Conservation (phyloP, 64 coral and sea anemone genomes). For the Astreopora myriophthalma region DNA sequence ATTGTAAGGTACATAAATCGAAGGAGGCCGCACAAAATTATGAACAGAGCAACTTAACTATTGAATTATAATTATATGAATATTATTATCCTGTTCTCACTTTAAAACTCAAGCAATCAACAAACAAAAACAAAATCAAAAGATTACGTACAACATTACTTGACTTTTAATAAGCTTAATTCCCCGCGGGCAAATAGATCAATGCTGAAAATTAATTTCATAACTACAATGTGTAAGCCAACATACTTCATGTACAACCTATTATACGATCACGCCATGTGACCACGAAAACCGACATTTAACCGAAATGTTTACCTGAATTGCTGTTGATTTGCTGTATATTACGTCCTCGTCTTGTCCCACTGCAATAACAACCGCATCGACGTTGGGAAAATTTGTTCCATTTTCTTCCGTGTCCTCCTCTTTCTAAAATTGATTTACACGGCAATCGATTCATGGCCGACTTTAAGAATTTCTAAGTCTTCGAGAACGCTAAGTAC, state of each 20-base stretch:
- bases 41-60: too few species aligned
- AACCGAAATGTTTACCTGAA: conserved; percentile 69
- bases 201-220: too few species aligned
- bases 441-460: not conserved
- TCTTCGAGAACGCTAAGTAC: not conserved
- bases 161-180: too few species aligned
- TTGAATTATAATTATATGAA: too few species aligned
- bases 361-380: conserved; percentile 89
- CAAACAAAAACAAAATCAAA: not conserved
- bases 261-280: not conserved
- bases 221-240: too few species aligned
- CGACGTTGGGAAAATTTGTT: conserved; percentile 68
- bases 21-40: too few species aligned
- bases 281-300: not conserved
- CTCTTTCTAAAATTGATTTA: conserved; percentile 29
- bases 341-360: conserved; percentile 98
- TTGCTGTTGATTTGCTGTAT: conserved; percentile 99
- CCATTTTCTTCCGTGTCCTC: conserved; percentile 77
- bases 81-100: not conserved
- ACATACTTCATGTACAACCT: conserved; percentile 21
- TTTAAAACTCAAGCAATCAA: conserved; percentile 17
- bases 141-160: too few species aligned
- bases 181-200: too few species aligned
- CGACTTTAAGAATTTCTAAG: not conserved
- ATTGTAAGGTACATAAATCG: too few species aligned